A percentile compares a stretch with the other conserved stretches of the same genome.
Conservation (phyloP, 2,888 invertebrate genomes). For the Ethmia dodecea region DNA sequence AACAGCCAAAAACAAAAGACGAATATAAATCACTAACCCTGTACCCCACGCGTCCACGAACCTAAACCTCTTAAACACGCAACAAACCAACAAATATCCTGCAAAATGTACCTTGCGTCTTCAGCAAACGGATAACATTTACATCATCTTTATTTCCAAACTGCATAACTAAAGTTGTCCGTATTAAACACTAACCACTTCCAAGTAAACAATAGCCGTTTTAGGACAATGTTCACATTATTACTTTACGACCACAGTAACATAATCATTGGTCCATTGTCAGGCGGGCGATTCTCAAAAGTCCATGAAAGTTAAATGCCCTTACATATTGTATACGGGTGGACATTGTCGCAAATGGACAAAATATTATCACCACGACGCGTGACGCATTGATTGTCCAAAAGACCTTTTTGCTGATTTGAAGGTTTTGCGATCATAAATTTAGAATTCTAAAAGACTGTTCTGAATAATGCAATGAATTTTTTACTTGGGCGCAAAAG, state of each 20-base stretch:
- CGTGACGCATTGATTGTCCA: constrained; percentile 57
- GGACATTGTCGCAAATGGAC: constrained; percentile 43
- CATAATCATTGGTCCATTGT: constrained; percentile 66
- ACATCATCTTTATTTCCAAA: no score
- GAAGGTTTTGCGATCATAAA: constrained; percentile 5
- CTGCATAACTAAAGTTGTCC: constrained; percentile 23
- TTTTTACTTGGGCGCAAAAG: no score
- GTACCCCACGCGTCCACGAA: constrained; percentile 49
- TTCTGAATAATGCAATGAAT: no score
- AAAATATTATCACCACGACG: constrained; percentile 69
- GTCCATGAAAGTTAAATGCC: constrained; percentile 52
- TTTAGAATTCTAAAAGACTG: no score
- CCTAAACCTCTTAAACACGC: neutral
- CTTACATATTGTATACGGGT: constrained; percentile 39
- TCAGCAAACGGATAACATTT: constrained; percentile 22
- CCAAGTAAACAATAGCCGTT: constrained; percentile 65
- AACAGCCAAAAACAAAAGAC: constrained; percentile 75
- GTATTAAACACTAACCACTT: constrained; percentile 48
- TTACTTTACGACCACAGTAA: constrained; percentile 55
- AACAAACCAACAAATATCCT: constrained; percentile 14
- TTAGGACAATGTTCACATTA: constrained; percentile 58
- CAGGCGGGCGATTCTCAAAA: constrained; percentile 49
- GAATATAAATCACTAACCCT: constrained; percentile 64
- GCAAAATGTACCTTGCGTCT: constrained; percentile 27
- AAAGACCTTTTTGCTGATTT: neutral